Evolutionary conservation across 1,140 invertebrate genomes (phyloP), one percentile per base, ranked within the genome.

Genomic region (Diprion similis): DNA sequence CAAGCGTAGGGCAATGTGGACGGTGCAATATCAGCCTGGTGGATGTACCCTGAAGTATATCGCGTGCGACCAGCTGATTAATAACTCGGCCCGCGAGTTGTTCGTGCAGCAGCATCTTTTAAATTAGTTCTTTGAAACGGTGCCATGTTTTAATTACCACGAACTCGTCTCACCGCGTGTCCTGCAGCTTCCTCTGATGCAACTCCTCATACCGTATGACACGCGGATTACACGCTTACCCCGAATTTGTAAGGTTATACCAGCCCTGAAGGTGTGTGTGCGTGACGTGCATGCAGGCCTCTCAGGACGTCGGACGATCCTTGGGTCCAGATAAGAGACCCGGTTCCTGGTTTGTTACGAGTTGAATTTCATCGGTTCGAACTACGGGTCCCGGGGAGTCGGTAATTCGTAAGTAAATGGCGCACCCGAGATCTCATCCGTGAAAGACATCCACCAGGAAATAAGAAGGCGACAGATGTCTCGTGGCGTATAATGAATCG

Each of bases 91-190:
- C 11, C 66, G 18, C 66, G 17, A 11, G 66, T 15, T 6, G 7
- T 45, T 68, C 66, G 37, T 68, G 17, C 24, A 37, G 24, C 24
- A 37, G 24, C 66, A 68, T 19, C 66, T 68, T 45, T 59, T 59
- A 59, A 59, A 51, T 59, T 67, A 68, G 64, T 77, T 72, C 77
- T 78, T 74, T 75, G 70, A 78, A 78, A 68, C 71, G 48, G 51
- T 65, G 73, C 66, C 79, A 64, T 70, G 70, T 77, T 81, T 81
- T 77, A 75, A 80, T 79, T 68, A 70, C 70, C 77, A 72, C 69
- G 66, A 72, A 64, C 18, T 68, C 11, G 15, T 18, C n/a, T 70
- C 66, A 71, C n/a, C 11, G 24, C 24, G 24, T 6, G 24, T 37
- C 24, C 24, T 37, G 24, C 1, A 37, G 24, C 24, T 37, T 37